Evolutionary conservation across 2,797 vertebrate genomes (phyloP).

Genomic region (Enteromius trimaculatus): DNA sequence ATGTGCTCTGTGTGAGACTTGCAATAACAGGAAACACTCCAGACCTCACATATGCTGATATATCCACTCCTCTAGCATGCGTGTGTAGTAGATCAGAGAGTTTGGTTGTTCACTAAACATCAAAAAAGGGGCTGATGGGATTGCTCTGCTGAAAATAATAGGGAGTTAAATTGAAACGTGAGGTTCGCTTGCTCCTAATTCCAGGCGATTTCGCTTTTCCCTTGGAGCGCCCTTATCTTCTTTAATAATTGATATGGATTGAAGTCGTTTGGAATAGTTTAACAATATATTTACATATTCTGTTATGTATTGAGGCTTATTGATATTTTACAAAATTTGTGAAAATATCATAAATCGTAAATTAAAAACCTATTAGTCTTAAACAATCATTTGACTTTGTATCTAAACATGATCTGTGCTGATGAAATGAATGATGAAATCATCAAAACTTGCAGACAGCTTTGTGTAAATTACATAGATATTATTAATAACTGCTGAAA

Average conservation of each 20-base stretch:
- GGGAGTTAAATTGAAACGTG: not conserved
- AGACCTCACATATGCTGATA: not conserved
- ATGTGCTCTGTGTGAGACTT: conserved; percentile 38
- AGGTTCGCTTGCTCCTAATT: conserved; percentile 13
- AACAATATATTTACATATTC: not conserved
- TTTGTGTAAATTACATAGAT: not conserved
- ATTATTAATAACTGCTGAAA: not conserved
- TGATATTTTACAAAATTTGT: not conserved
- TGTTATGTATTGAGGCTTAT: not conserved
- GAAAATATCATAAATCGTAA: not conserved
- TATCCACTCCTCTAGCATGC: not conserved
- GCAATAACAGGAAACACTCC: conserved; percentile 43
- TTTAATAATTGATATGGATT: conserved; percentile 4
- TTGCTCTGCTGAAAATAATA: not conserved
- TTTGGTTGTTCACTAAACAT: not conserved
- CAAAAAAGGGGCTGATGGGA: not conserved
- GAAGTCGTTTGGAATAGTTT: conserved; percentile 16
- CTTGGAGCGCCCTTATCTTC: not conserved
- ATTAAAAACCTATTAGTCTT: not conserved
- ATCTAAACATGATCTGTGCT: not conserved
- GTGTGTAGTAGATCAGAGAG: conserved; percentile 1
- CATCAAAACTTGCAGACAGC: not conserved
- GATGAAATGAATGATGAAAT: not conserved
- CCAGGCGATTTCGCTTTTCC: not conserved
- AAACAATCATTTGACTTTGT: not conserved